phyloP scores from a whole-genome alignment of 1,140 invertebrate species.

The Glossosoma conforme region DNA sequence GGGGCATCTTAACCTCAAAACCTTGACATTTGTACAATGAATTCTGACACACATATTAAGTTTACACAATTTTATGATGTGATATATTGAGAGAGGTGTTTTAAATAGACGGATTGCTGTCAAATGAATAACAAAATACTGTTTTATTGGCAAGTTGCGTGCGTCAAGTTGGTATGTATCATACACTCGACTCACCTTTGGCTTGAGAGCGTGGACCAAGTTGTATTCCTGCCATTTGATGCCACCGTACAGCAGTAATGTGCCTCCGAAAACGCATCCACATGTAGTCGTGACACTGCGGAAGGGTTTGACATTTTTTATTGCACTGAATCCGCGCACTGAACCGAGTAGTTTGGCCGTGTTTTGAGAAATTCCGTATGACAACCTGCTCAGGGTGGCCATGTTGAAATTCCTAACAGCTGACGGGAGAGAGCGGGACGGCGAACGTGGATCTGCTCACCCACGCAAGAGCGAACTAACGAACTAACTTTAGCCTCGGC shows the following conservation, averaged over 20 bases:
- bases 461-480: too few relatives aligned
- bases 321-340: conserved; percentile 7
- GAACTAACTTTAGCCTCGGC: too few relatives aligned
- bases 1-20: too few relatives aligned
- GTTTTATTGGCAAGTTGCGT: too few relatives aligned
- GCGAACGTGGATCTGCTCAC: neutral
- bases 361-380: conserved; percentile 27
- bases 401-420: conserved; percentile 26
- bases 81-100: too few relatives aligned
- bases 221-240: conserved; percentile 20
- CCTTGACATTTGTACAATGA: too few relatives aligned
- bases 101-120: too few relatives aligned
- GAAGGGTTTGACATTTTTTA: conserved; percentile 13
- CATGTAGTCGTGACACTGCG: conserved; percentile 11
- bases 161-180: conserved; percentile 4
- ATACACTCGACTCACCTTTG: conserved; percentile 25
- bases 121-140: too few relatives aligned
- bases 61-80: too few relatives aligned
- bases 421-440: conserved; percentile 18
- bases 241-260: conserved; percentile 11
- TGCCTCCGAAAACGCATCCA: conserved; percentile 14
- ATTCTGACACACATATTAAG: too few relatives aligned
- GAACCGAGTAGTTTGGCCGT: conserved; percentile 17
- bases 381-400: conserved; percentile 26
- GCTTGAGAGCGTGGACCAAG: conserved; percentile 17